Base-by-base conservation (phyloP, 92 coral and sea anemone species). In the Phenganax stokvisi region DNA sequence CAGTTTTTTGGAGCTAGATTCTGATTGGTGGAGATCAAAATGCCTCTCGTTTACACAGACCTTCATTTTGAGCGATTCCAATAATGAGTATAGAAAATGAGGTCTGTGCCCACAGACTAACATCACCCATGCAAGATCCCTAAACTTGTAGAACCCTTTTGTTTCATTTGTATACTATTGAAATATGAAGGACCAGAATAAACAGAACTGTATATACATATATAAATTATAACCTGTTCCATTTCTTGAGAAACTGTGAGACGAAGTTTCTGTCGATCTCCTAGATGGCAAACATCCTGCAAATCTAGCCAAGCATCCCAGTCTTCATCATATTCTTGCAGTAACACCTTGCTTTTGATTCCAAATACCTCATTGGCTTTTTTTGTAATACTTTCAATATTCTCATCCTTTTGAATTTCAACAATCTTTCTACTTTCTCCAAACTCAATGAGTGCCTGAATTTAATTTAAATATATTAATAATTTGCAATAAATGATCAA, bases 361-460 rank as follows among this genome's bases (percentile, higher is more conserved):
- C 69, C 69, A 62, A 62, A 62, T 62, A n/a, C 13, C 12, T 9
- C 69, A 9, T 62, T 62, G 69, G 69, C 69, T 62, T n/a, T 62
- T 62, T 62, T 62, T 62, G 20, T 62, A 9, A 62, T 28, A 62
- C 25, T 10, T n/a, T 62, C 69, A 62, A 62, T 28, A 62, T n/a
- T 62, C 69, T 62, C 69, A 62, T n/a, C 69, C 69, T 9, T 62
- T 62, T n/a, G 15, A 62, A 62, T 62, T 9, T 62, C 25, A n/a
- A 62, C 69, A 62, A n/a, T 62, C 20, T n/a, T 62, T 62, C 69
- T 62, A n/a, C 69, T 62, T n/a, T 9, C 69, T 62, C 69, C 69
- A 62, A 9, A 62, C 69, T 62, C 69, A n/a, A 62, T 62, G 25
- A 62, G 69, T 9, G 20, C 69, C 69, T 62, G 69, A 62, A 62